Conservation (phyloP, 1,140 invertebrate species). For the Lucilia cuprina region DNA sequence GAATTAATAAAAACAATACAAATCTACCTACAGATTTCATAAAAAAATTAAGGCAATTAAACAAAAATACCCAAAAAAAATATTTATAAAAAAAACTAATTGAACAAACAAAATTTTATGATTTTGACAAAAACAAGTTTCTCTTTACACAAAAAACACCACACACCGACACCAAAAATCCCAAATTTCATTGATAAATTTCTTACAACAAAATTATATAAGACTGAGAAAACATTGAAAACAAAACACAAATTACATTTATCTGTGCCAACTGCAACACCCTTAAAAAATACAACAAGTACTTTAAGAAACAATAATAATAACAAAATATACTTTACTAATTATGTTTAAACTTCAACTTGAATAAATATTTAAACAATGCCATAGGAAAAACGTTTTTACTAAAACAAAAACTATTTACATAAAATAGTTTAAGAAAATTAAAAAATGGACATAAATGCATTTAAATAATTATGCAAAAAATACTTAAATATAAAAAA, state of each 20-base stretch:
- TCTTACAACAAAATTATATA: not conserved
- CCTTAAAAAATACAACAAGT: not conserved
- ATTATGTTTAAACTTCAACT: constrained; percentile 32
- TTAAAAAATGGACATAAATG: not conserved
- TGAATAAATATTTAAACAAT: constrained; percentile 31
- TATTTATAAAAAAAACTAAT: not conserved
- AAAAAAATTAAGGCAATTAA: not conserved
- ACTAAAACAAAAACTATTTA: not conserved
- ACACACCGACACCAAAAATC: not conserved
- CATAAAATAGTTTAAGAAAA: not conserved
- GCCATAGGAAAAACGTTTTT: not conserved
- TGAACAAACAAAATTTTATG: not conserved
- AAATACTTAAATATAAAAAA: not conserved
- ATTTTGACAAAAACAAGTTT: not conserved
- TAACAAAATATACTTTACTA: not conserved
- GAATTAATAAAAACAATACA: not conserved
- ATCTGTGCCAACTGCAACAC: not conserved
- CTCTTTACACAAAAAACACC: not conserved
- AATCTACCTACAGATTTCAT: not conserved
- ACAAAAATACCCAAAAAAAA: not conserved
- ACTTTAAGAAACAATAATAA: not conserved
- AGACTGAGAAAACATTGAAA: not conserved
- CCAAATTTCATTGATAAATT: not conserved
- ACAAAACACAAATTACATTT: not conserved
- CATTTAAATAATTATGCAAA: not conserved